These are phyloP conservation scores for Lucilia sericata DNA, from an alignment of 1,140 invertebrate species.

Conservation along the genomic window DNA sequence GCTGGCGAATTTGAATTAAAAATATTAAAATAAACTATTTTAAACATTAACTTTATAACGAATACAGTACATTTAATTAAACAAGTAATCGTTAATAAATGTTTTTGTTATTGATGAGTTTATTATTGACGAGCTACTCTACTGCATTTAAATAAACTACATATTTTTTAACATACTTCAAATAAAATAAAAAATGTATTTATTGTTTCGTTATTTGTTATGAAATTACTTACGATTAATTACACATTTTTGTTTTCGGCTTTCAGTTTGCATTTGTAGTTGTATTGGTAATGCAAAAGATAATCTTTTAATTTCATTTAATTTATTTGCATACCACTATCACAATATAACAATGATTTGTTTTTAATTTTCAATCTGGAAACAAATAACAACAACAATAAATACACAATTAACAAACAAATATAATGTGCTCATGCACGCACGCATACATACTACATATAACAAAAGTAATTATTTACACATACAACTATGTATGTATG, in stretches of 20 bases:
- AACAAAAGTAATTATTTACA: neutral
- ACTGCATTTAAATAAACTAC: too few relatives aligned
- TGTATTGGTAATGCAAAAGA: constrained; percentile 10
- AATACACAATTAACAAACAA: neutral
- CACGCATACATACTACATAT: neutral
- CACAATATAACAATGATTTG: neutral
- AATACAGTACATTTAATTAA: too few relatives aligned
- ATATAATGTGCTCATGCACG: too few relatives aligned
- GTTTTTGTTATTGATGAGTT: too few relatives aligned
- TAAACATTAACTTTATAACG: too few relatives aligned
- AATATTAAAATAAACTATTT: too few relatives aligned
- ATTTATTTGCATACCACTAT: constrained; percentile 31
- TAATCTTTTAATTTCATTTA: constrained; percentile 31
- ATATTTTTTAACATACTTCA: neutral
- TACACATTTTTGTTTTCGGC: constrained; percentile 16
- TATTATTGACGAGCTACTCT: too few relatives aligned
- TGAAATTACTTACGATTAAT: constrained; percentile 40
- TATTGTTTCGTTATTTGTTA: constrained; percentile 18
- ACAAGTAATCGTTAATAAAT: too few relatives aligned
- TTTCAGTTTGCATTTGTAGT: neutral
- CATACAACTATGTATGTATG: neutral
- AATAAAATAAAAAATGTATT: neutral
- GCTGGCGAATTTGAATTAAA: too few relatives aligned
- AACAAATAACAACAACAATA: constrained; percentile 60
- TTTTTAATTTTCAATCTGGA: constrained; percentile 57